A percentile compares a stretch with the other conserved stretches of the same genome.
phyloP scores from a whole-genome alignment of 2,888 invertebrate genomes.

The Cephus pulcher region DNA sequence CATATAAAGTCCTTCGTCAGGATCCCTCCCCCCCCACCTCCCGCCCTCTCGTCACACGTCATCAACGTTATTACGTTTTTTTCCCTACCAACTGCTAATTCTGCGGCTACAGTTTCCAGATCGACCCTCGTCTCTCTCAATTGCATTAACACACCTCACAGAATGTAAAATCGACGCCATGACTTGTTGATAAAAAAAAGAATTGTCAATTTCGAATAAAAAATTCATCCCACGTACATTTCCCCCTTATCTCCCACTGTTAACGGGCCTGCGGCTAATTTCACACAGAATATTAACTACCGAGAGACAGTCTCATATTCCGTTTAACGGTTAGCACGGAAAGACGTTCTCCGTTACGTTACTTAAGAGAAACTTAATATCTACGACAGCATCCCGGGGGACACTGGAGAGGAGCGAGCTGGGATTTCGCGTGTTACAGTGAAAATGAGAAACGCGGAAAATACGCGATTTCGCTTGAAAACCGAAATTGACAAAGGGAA shows the following conservation, averaged over 20 bases:
- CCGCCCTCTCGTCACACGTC: not conserved
- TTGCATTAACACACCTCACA: too few relatives aligned
- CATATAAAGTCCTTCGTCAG: constrained; percentile 13
- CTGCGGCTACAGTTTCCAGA: too few relatives aligned
- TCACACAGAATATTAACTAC: not conserved
- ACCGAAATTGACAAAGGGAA: too few relatives aligned
- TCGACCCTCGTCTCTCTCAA: too few relatives aligned
- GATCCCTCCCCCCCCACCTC: not conserved
- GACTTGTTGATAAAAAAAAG: too few relatives aligned
- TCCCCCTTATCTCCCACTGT: not conserved
- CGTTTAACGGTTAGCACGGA: not conserved
- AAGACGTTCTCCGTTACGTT: not conserved
- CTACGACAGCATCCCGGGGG: not conserved
- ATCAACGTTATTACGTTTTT: too few relatives aligned
- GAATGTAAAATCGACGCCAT: too few relatives aligned
- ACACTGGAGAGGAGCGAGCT: not conserved
- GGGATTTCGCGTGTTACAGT: not conserved
- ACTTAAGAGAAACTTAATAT: not conserved
- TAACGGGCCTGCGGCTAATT: not conserved
- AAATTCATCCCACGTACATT: too few relatives aligned
- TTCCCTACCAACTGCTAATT: too few relatives aligned
- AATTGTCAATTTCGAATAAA: too few relatives aligned
- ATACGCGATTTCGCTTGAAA: too few relatives aligned
- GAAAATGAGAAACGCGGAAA: not conserved
- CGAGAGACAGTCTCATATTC: not conserved